Percentiles rank a stretch among this genome's conserved stretches.
Evolutionary conservation across 1,140 invertebrate genomes (phyloP).

Genomic region (Triops longicaudatus): DNA sequence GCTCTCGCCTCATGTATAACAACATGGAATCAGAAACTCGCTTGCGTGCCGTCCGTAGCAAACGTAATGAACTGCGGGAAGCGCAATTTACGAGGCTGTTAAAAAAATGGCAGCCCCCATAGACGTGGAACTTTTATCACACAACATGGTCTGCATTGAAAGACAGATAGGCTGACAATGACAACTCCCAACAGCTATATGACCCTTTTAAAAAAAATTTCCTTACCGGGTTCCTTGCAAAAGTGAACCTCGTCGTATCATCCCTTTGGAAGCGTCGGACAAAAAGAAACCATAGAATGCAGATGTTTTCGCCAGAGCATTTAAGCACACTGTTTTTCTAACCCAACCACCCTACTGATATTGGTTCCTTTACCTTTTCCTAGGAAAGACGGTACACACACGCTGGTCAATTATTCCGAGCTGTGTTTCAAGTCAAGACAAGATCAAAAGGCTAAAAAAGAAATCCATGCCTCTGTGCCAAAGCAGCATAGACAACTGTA

Average conservation of each 20-base stretch:
- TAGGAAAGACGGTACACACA: no score
- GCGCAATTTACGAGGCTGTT: constrained; percentile 11
- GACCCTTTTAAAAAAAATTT: background rate
- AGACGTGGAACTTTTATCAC: background rate
- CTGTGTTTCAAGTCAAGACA: no score
- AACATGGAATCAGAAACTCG: constrained; percentile 7
- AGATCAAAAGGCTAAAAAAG: no score
- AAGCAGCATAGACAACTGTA: no score
- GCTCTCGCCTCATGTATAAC: background rate
- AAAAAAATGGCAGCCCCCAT: background rate
- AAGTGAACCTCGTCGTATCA: background rate
- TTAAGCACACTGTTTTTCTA: no score
- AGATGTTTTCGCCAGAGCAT: background rate
- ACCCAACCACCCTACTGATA: no score
- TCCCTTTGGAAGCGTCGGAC: background rate
- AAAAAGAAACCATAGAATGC: background rate
- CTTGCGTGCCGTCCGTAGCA: background rate
- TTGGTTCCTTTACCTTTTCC: no score
- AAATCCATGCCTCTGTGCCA: no score
- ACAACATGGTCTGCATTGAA: constrained; percentile 1
- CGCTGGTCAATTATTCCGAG: no score
- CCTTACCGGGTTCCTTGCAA: background rate
- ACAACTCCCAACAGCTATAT: constrained; percentile 8
- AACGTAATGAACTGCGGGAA: background rate
- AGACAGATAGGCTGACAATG: constrained; percentile 14